phyloP scores from a whole-genome alignment of 53 echinoderm and acorn worm genomes.

The Antedon mediterranea region DNA sequence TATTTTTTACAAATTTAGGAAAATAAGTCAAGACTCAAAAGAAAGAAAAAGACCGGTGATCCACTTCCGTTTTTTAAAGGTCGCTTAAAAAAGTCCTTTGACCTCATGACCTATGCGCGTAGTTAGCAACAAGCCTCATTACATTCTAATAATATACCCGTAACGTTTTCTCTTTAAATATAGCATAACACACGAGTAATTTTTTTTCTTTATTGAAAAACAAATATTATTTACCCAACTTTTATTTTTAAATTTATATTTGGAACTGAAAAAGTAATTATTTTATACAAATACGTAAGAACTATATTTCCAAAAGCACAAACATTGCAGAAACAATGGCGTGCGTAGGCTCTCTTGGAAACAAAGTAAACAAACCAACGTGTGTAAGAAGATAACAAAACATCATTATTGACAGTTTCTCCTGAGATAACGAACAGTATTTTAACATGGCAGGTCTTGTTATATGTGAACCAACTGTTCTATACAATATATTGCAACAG shows the following conservation, averaged over 20 bases:
- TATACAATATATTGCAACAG: conserved; percentile 89
- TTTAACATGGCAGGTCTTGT: conserved; percentile 47
- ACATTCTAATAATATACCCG: too few species aligned
- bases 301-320: background rate
- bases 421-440: too few species aligned
- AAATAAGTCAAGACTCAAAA: background rate
- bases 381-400: too few species aligned
- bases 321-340: background rate
- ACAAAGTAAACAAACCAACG: background rate
- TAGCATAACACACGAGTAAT: too few species aligned
- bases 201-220: too few species aligned
- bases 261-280: too few species aligned
- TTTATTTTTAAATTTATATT: too few species aligned
- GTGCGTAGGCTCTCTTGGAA: background rate
- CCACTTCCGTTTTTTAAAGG: background rate
- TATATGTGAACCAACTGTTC: conserved; percentile 84
- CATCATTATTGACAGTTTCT: too few species aligned
- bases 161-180: too few species aligned
- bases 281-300: background rate
- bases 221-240: too few species aligned
- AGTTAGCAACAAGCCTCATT: background rate
- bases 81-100: background rate
- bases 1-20: background rate
- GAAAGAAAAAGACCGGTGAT: background rate
- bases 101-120: background rate